These are phyloP conservation scores for Endotricha flammealis DNA, from an alignment of 2,888 invertebrate species.

Conservation along the genomic window DNA sequence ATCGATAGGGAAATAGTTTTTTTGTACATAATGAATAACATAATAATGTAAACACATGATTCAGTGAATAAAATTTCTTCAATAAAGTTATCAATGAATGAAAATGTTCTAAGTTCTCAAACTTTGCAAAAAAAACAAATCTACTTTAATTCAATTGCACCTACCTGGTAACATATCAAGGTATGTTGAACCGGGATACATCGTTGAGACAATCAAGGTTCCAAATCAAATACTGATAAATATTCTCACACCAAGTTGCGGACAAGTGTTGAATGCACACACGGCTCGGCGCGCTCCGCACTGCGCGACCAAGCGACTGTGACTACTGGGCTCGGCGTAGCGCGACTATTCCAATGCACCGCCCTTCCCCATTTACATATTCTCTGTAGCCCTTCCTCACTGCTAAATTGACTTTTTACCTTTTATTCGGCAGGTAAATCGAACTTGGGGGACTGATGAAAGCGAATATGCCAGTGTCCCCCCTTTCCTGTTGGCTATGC, in stretches of 20 bases:
- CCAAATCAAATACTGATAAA: conserved; percentile 30
- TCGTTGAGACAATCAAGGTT: conserved; percentile 33
- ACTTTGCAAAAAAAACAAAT: too few relatives aligned
- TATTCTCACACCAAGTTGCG: conserved; percentile 28
- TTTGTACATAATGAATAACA: too few relatives aligned
- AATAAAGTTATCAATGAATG: too few relatives aligned
- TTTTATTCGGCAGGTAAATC: conserved; percentile 75
- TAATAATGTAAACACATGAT: too few relatives aligned
- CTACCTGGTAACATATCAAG: conserved; percentile 60
- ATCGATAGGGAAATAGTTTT: too few relatives aligned
- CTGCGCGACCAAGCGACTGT: conserved; percentile 28
- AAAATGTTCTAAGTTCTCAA: too few relatives aligned
- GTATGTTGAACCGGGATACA: conserved; percentile 69
- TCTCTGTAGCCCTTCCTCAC: conserved; percentile 70
- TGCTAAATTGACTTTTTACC: conserved; percentile 76
- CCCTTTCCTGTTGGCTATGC: conserved; percentile 37
- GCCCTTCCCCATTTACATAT: conserved; percentile 74
- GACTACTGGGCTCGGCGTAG: conserved; percentile 39
- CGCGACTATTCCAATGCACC: conserved; percentile 59
- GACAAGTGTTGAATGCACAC: conserved; percentile 32
- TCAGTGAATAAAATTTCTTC: too few relatives aligned
- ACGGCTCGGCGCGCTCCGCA: conserved; percentile 35
- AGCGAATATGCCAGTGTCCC: conserved; percentile 53
- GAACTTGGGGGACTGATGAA: conserved; percentile 67
- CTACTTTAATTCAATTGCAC: too few relatives aligned